Percentiles rank a stretch among this genome's conserved stretches.
Evolutionary conservation across 2,888 invertebrate genomes (phyloP).

Genomic region (Lymantria dispar): DNA sequence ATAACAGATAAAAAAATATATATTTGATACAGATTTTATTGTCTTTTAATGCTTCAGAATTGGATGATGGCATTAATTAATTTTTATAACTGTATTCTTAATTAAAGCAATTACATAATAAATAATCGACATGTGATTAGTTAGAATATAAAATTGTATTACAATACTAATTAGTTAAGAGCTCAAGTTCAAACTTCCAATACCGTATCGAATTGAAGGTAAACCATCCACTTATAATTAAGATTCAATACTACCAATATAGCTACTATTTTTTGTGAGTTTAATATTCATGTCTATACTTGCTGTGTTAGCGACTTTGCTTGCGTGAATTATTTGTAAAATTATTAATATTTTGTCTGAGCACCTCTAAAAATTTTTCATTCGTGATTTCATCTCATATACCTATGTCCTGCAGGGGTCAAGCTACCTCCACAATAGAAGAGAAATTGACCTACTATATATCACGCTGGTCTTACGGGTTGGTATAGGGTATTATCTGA

Average conservation of each 20-base stretch:
- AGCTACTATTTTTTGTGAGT: slow-evolving; percentile 1
- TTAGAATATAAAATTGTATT: slow-evolving; percentile 16
- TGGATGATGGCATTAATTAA: background rate
- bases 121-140: slow-evolving; percentile 10
- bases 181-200: slow-evolving; percentile 14
- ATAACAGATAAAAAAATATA: background rate
- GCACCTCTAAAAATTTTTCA: too few species aligned
- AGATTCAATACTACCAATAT: background rate
- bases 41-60: background rate
- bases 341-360: too few species aligned
- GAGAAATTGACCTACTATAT: too few species aligned
- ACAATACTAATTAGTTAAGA: slow-evolving; percentile 17
- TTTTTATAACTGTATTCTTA: slow-evolving; percentile 4
- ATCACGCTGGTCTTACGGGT: too few species aligned
- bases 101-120: slow-evolving; percentile 12
- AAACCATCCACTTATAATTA: slow-evolving; percentile 4
- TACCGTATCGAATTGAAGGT: slow-evolving; percentile 28
- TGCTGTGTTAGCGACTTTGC: too few species aligned
- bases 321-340: too few species aligned
- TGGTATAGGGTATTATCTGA: too few species aligned
- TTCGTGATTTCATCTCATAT: too few species aligned
- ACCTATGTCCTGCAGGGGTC: too few species aligned
- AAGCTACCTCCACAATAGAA: too few species aligned
- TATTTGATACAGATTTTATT: background rate
- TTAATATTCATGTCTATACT: background rate